Percentiles rank a stretch among this genome's conserved stretches.
phyloP scores from a whole-genome alignment of 2,888 invertebrate genomes.

The Hypercompe scribonia region DNA sequence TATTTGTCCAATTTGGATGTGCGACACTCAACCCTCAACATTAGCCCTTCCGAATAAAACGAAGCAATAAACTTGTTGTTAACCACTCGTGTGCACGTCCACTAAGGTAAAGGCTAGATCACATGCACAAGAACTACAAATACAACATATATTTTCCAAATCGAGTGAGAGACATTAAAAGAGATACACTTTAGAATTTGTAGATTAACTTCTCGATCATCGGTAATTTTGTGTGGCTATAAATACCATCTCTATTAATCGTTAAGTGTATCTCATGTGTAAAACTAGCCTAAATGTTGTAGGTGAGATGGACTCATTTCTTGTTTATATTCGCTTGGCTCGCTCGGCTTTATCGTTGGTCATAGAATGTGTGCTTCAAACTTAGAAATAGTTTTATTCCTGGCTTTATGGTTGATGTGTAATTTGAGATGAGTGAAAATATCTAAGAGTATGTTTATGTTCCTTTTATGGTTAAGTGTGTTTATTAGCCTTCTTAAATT shows the following conservation, averaged over 20 bases:
- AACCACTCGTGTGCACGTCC: constrained; percentile 31
- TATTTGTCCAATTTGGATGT: constrained; percentile 46
- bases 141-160: neutral
- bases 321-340: constrained; percentile 44
- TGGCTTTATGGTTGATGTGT: constrained; percentile 9
- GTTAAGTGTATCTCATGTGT: constrained; percentile 8
- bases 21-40: constrained; percentile 42
- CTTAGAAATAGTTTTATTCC: constrained; percentile 15
- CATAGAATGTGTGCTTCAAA: constrained; percentile 25
- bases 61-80: constrained; percentile 47
- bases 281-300: constrained; percentile 15
- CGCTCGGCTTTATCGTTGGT: constrained; percentile 35
- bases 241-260: constrained; percentile 10
- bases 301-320: constrained; percentile 40
- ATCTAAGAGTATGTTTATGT: neutral
- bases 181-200: neutral
- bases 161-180: neutral
- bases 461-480: neutral
- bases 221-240: neutral
- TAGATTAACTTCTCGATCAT: neutral
- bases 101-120: constrained; percentile 14
- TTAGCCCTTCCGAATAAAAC: constrained; percentile 43
- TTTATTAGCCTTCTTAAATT: neutral
- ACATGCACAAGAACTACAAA: constrained; percentile 12
- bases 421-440: constrained; percentile 11